Evolutionary conservation across 2,113 vertebrate genomes (phyloP), one percentile per base, ranked within the genome.

Genomic region (Syngnathus floridae): DNA sequence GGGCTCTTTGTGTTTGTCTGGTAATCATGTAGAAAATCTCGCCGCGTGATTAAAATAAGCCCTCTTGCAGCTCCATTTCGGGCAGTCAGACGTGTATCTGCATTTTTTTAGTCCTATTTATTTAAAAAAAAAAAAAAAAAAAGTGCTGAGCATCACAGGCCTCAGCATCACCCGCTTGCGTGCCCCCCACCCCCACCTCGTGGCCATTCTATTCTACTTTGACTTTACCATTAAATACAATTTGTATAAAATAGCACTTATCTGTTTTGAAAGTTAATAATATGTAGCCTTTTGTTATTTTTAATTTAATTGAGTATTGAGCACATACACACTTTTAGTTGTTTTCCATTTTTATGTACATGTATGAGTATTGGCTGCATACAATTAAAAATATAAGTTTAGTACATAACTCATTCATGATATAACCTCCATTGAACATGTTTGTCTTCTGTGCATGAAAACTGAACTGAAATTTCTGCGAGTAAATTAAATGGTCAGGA

Each of bases 11-110:
- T n/a, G 7, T 40, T 21, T 19, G 37, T 75, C 74, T 6, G 4
- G 37, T 38, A 74, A 80, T 49, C 70, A 66, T 87, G 79, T 22
- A 11, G 77, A 86, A 87, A 88, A 86, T 80, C 71, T 76, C 76
- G 62, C 77, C 74, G 71, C 74, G 71, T 80, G 73, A 85, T 82
- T 82, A 84, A 83, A 86, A 78, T 69, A 82, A 71, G 76, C 41
- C 67, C 67, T 58, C 69, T 70, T 61, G 46, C 31, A 37, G 66
- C 80, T 81, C 72, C 8, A 11, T 41, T 41, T 41, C 11, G 8
- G 40, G 40, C 40, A 10, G 6, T 38, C 38, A 38, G 6, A 11
- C 2, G 8, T 49, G 19, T n/a, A 8, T 22, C 9, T 2, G 26
- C 26, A 31, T 52, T 21, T 22, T 22, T 52, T 9, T 52, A 21